Evolutionary conservation across 23 tunicate genomes (phyloP).

Genomic region (Clavelina lepadiformis): DNA sequence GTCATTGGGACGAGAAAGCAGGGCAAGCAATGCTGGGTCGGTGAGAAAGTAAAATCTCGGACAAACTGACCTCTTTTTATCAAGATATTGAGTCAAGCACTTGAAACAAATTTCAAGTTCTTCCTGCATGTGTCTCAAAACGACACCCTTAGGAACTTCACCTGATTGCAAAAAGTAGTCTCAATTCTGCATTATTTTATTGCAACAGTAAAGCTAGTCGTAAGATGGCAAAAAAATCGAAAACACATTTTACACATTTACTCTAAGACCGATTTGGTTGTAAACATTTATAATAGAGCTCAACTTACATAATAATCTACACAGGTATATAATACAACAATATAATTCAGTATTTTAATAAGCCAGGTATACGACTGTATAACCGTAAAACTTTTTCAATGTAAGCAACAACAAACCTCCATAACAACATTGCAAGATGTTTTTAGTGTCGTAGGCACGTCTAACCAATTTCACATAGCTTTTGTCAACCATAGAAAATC

Average conservation of each 20-base stretch:
- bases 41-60: conserved; percentile 84
- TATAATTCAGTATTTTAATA: too few relatives aligned
- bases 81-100: conserved; percentile 76
- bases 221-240: background rate
- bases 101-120: conserved; percentile 86
- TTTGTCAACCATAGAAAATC: conserved; percentile 83
- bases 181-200: background rate
- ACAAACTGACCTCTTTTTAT: conserved; percentile 82
- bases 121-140: conserved; percentile 91
- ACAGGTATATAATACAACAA: too few relatives aligned
- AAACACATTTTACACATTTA: too few relatives aligned
- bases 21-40: conserved; percentile 59
- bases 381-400: too few relatives aligned
- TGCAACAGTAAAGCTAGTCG: background rate
- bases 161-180: conserved; percentile 17
- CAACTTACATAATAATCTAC: too few relatives aligned
- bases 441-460: conserved; percentile 74
- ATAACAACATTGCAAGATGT: conserved; percentile 89
- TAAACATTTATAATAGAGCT: too few relatives aligned
- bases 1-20: conserved; percentile 76
- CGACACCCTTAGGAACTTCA: conserved; percentile 89
- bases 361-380: too few relatives aligned
- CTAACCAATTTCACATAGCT: conserved; percentile 77
- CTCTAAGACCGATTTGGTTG: too few relatives aligned
- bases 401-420: too few relatives aligned